Evolutionary conservation across 2,888 invertebrate genomes (phyloP), one percentile per base, ranked within the genome.

Genomic region (Lomographa bimaculata): DNA sequence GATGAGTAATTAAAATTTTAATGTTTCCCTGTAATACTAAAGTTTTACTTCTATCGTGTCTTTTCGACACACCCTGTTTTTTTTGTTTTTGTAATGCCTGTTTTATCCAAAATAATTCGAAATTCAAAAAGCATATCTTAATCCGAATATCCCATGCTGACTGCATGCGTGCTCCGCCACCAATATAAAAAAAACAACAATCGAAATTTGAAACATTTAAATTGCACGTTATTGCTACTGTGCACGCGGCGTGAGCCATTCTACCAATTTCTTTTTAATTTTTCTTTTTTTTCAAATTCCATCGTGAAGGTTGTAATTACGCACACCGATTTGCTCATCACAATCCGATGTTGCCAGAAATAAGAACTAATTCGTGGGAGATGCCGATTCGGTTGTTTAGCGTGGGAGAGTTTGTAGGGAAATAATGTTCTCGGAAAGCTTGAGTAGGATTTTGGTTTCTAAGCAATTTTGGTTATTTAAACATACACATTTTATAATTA

Each of bases 121-220:
- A 25, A n/a, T n/a, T n/a, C n/a, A n/a, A n/a, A 12, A 2, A 1
- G n/a, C 5, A 19, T 14, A 16, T 25, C 20, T 8, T 38, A 45
- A 46, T 47, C 40, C 37, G 26, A 27, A 47, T 40, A 50, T 40
- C 46, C 35, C 29, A 48, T 44, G 44, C 45, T 40, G 37, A 43
- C 42, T 38, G 42, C 49, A 49, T 47, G 50, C 54, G 47, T 49
- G 39, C 37, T 43, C 37, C 39, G 46, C 46, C 27, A 38, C 33
- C 33, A 43, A 52, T n/a, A n/a, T 46, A 49, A 44, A 38, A 42
- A 54, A 45, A 28, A 29, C 29, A 64, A 57, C 60, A 68, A 79
- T 81, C 73, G 79, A 85, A 82, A 89, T 89, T 79, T 73, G 79
- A 87, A 89, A 79, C 81, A 89, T 89, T 89, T 89, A 89, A 87